Base-by-base conservation (phyloP, 2,113 vertebrate genomes). In the Chionis minor region DNA sequence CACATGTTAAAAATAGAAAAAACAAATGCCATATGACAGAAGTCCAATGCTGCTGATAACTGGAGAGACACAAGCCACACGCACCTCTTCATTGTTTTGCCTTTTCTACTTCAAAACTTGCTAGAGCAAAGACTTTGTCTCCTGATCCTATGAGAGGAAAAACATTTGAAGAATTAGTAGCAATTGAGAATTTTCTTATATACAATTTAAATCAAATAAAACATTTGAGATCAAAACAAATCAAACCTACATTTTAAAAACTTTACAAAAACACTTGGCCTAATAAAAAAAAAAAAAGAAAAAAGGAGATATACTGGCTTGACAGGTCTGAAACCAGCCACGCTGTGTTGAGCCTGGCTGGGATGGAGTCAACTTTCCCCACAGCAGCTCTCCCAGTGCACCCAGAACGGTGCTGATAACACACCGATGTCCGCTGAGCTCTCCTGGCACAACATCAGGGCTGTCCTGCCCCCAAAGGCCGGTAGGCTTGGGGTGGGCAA, bases 41-140 rank as follows among this genome's bases (percentile, higher is more conserved):
- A 56, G 74, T 96, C 93, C 92, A 88, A 5, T 56, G 82, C 61
- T 91, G 84, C 79, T 72, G 88, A 11, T 35, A 79, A 85, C 58
- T 44, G 93, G 30, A 88, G 83, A 75, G 47, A 77, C 67, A 69
- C 44, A 63, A 94, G 56, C 47, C 75, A 72, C 65, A 96, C 3
- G 7, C 91, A 95, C 51, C 81, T 78, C 75, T 92, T 98, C 97
- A 98, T 40, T 98, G 98, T 75, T 99, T 99, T 44, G 98, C 98
- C 96, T 99, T 99, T 95, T 98, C 98, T 93, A 99, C 99, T 87
- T 99, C 99, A 95, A 99, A 98, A 97, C 98, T 99, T 52, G 99
- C 99, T 94, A 99, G 98, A 95, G 99, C 99, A 97, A 99, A 97
- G 90, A 99, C 99, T 97, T 99, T 99, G 97, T 99, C 99, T 97